These are phyloP conservation scores for Bombyx mandarina DNA, from an alignment of 1,140 invertebrate species.

Conservation along the genomic window DNA sequence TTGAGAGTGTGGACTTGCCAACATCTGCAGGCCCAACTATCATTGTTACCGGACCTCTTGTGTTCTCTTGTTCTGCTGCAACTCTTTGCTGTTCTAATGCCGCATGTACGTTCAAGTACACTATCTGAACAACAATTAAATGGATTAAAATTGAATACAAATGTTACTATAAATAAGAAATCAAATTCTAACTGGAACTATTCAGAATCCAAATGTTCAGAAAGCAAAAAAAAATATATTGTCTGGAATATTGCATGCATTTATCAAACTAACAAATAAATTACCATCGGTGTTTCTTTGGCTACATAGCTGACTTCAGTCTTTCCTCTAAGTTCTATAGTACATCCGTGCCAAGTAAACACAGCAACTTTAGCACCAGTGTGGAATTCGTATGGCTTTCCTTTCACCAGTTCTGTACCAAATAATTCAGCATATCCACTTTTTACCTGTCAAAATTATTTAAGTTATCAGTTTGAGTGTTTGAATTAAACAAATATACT, in stretches of 20 bases:
- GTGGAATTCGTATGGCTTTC: conserved; percentile 92
- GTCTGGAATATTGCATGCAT: background rate
- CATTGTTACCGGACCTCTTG: conserved; percentile 87
- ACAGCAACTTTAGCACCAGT: conserved; percentile 95
- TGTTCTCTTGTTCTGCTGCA: conserved; percentile 81
- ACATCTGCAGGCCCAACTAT: conserved; percentile 96
- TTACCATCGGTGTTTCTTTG: conserved; percentile 95
- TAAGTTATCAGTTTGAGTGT: background rate
- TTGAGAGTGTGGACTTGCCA: conserved; percentile 94
- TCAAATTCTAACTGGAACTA: background rate
- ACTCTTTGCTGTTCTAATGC: conserved; percentile 91
- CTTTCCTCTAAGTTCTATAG: conserved; percentile 85
- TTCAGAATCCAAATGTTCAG: background rate
- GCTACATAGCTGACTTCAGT: conserved; percentile 95
- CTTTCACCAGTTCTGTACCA: conserved; percentile 95
- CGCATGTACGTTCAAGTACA: conserved; percentile 96
- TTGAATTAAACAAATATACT: too few species aligned
- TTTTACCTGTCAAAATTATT: conserved; percentile 76
- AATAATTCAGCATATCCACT: conserved; percentile 95
- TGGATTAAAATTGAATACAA: background rate
- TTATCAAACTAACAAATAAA: background rate
- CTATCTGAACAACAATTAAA: conserved; percentile 52
- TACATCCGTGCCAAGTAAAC: conserved; percentile 96
- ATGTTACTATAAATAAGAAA: background rate
- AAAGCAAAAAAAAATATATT: background rate